Conservation (phyloP, 2,888 invertebrate species). For the Lamproptera curius region DNA sequence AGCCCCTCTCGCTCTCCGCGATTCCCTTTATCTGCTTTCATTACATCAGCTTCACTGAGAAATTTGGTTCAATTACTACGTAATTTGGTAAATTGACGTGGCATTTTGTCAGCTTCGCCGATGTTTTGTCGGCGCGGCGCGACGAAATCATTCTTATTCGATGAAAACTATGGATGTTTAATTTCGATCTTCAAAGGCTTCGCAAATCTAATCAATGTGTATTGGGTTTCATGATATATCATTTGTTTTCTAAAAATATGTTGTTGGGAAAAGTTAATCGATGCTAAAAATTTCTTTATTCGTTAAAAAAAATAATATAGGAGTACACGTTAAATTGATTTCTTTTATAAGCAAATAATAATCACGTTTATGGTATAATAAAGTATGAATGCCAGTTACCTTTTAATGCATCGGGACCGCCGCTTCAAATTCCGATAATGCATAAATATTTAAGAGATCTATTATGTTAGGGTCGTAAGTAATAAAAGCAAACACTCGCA, state of each 20-base stretch:
- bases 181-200: slow-evolving; percentile 3
- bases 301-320: no score
- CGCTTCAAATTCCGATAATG: background rate
- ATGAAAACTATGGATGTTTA: slow-evolving; percentile 14
- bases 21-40: slow-evolving; percentile 67
- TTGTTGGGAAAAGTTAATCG: no score
- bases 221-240: no score
- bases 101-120: slow-evolving; percentile 65
- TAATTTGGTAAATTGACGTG: slow-evolving; percentile 67
- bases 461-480: slow-evolving; percentile 51
- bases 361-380: no score
- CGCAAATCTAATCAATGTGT: background rate
- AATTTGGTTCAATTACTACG: slow-evolving; percentile 69
- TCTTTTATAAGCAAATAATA: no score
- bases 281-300: no score
- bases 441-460: slow-evolving; percentile 41
- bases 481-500: slow-evolving; percentile 60
- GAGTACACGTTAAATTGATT: no score
- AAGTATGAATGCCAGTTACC: no score
- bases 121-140: slow-evolving; percentile 41
- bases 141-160: slow-evolving; percentile 27
- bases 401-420: no score
- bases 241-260: no score
- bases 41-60: slow-evolving; percentile 66
- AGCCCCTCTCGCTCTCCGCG: slow-evolving; percentile 51